phyloP scores from a whole-genome alignment of 2,888 invertebrate genomes.

The Coremacera marginata region DNA sequence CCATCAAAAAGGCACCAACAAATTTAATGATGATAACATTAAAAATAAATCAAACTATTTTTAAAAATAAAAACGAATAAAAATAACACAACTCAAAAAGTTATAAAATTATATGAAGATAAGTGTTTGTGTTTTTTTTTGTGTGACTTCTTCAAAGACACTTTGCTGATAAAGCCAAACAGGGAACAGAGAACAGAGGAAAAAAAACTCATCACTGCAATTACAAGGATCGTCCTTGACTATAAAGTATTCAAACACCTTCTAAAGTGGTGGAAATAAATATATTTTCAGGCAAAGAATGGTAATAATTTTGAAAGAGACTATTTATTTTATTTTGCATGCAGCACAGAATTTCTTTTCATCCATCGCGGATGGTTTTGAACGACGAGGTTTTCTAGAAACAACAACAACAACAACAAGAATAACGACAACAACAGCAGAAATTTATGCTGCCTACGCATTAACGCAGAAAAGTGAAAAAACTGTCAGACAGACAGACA shows the following conservation, averaged over 20 bases:
- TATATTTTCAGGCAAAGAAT: slow-evolving; percentile 12
- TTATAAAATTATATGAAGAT: background rate
- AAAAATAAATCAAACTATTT: slow-evolving; percentile 46
- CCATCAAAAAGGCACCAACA: no score
- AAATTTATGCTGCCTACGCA: background rate
- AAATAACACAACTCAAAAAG: background rate
- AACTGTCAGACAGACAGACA: background rate
- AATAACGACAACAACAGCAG: slow-evolving; percentile 2
- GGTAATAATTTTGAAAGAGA: slow-evolving; percentile 21
- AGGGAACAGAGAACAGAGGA: background rate
- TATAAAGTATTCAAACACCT: slow-evolving; percentile 27
- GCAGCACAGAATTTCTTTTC: background rate
- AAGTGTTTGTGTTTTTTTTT: background rate
- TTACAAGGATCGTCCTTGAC: slow-evolving; percentile 23
- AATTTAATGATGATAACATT: background rate
- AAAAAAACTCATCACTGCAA: background rate
- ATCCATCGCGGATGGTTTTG: background rate
- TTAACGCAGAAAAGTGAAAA: background rate
- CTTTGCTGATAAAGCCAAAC: background rate
- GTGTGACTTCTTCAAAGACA: background rate
- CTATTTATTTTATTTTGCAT: slow-evolving; percentile 6
- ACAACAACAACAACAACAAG: slow-evolving; percentile 2
- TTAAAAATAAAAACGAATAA: no score
- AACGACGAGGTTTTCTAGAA: background rate
- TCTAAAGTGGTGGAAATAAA: background rate